Conservation (phyloP, 2,113 vertebrate genomes). For the Panthera uncia region DNA sequence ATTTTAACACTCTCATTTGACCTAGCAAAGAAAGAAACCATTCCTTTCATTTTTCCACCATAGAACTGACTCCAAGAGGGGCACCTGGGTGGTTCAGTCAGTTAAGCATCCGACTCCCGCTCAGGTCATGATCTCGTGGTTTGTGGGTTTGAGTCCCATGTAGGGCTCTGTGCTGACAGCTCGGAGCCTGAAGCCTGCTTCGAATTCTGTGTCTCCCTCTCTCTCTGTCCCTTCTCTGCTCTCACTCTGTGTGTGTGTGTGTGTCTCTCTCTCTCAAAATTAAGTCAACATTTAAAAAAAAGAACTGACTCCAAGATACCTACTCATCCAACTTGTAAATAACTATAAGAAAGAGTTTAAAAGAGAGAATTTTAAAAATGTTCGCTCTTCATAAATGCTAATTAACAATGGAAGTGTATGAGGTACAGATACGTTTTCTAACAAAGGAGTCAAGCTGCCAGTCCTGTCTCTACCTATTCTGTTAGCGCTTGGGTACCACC, state of each 20-base stretch:
- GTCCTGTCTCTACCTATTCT: constrained; percentile 54
- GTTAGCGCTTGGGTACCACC: constrained; percentile 56
- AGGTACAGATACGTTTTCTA: not conserved
- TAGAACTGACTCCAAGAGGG: not conserved
- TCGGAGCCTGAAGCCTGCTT: too few species aligned
- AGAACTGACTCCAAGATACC: not conserved
- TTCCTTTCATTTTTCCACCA: not conserved
- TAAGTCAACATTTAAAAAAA: too few species aligned
- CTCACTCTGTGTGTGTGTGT: too few species aligned
- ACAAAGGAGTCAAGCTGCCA: constrained; percentile 48
- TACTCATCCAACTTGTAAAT: not conserved
- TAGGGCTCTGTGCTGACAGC: too few species aligned
- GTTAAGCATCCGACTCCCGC: too few species aligned
- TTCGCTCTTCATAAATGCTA: not conserved
- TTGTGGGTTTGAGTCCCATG: too few species aligned
- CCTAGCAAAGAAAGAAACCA: constrained; percentile 18
- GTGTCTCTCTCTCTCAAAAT: too few species aligned
- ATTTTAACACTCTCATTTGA: constrained; percentile 24
- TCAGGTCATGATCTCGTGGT: too few species aligned
- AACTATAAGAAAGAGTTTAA: constrained; percentile 24
- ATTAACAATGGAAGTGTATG: not conserved
- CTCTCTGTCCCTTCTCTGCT: too few species aligned
- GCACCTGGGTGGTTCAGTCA: too few species aligned
- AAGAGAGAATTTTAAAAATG: constrained; percentile 5
- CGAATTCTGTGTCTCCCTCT: too few species aligned